Conservation (phyloP, 2,797 vertebrate species). For the Sebastes vulpes region DNA sequence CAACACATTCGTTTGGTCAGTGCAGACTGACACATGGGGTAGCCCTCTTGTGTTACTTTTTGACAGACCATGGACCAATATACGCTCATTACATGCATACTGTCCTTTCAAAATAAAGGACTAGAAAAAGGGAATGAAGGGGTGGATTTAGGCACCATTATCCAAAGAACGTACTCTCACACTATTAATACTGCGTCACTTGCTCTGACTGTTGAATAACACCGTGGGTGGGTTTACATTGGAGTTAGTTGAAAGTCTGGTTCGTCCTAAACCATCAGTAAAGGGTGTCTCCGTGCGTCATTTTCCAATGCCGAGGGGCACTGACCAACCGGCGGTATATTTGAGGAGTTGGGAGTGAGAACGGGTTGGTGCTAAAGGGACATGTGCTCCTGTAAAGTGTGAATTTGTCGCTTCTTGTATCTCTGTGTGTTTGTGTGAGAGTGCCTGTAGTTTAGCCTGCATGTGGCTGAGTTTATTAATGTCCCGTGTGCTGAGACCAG, state of each 20-base stretch:
- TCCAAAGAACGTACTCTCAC: background rate
- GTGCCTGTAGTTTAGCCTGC: slow-evolving; percentile 4
- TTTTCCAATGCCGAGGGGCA: background rate
- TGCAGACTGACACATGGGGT: background rate
- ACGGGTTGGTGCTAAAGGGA: background rate
- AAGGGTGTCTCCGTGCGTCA: background rate
- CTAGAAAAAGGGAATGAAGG: background rate
- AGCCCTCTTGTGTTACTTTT: background rate
- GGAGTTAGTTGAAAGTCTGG: background rate
- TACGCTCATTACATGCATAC: background rate
- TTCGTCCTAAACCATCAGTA: accelerated
- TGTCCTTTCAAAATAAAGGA: background rate
- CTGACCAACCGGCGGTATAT: background rate
- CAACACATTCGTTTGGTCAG: background rate
- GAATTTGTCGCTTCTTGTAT: slow-evolving; percentile 10
- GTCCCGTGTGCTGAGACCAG: slow-evolving; percentile 47
- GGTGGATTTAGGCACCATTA: background rate
- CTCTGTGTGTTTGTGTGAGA: background rate
- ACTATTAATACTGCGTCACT: background rate
- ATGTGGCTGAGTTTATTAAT: slow-evolving; percentile 39
- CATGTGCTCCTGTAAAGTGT: slow-evolving; percentile 8
- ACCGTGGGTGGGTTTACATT: background rate
- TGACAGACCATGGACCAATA: background rate
- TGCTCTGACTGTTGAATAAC: background rate
- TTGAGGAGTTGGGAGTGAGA: background rate